Conservation (phyloP, 1,140 invertebrate species). For the Eufriesea mexicana region DNA sequence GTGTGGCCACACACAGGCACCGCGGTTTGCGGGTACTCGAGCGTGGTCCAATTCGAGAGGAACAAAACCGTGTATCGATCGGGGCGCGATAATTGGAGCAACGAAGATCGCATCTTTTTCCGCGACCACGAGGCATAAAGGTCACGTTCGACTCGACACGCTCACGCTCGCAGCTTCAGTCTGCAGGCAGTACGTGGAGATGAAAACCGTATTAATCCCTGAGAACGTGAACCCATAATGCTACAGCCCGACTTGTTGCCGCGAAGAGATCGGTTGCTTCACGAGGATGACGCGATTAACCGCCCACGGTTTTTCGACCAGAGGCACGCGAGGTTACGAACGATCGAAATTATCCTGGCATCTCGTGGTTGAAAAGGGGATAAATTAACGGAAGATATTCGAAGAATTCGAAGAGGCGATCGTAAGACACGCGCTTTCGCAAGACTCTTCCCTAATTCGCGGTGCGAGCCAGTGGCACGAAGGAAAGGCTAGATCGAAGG, state of each 20-base stretch:
- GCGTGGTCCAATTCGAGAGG: background rate
- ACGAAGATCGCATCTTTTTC: constrained; percentile 67
- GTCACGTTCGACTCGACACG: constrained; percentile 71
- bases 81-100: constrained; percentile 52
- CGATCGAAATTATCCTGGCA: too few species aligned
- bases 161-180: constrained; percentile 44
- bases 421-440: background rate
- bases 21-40: background rate
- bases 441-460: background rate
- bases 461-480: background rate
- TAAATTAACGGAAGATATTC: background rate
- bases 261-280: constrained; percentile 44
- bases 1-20: too few species aligned
- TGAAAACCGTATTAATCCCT: constrained; percentile 63
- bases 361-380: too few species aligned
- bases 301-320: background rate
- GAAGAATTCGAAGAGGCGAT: background rate
- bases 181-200: constrained; percentile 31
- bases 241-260: constrained; percentile 24
- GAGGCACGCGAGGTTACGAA: background rate
- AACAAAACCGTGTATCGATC: constrained; percentile 14
- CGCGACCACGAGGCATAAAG: constrained; percentile 66
- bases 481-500: background rate
- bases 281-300: constrained; percentile 33
- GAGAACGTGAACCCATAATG: constrained; percentile 55